Evolutionary conservation across 2,797 vertebrate species (phyloP).

Genomic region (Heliangelus exortis): DNA sequence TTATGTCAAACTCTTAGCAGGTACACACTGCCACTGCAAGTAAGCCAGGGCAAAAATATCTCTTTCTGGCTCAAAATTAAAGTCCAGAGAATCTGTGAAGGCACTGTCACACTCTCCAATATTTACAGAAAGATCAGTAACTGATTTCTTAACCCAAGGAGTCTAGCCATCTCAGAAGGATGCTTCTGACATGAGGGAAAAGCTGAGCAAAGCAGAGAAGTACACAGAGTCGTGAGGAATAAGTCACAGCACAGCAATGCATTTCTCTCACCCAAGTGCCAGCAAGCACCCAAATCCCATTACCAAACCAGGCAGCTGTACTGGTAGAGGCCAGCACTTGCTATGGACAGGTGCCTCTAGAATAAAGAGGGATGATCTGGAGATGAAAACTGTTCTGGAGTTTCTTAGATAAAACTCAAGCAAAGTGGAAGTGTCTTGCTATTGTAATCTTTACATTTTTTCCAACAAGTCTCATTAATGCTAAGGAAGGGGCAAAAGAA

Average conservation of each 20-base stretch:
- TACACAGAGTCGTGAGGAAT: neutral
- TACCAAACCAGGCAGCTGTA: neutral
- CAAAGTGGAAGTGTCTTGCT: too few species aligned
- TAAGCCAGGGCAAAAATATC: neutral
- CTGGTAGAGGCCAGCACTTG: neutral
- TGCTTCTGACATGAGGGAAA: neutral
- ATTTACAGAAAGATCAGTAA: neutral
- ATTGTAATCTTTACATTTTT: neutral
- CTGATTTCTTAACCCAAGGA: neutral
- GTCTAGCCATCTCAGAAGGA: neutral
- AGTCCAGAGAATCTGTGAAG: neutral
- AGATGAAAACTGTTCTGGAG: neutral
- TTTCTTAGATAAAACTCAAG: neutral
- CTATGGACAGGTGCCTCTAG: neutral
- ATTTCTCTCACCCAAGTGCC: neutral
- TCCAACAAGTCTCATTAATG: neutral
- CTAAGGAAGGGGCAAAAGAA: slow-evolving; percentile 14
- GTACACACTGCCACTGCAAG: neutral
- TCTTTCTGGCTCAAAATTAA: neutral
- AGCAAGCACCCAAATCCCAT: neutral
- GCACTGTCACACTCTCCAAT: neutral
- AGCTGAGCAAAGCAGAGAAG: neutral
- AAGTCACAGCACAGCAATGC: neutral
- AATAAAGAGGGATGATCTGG: neutral
- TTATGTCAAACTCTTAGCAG: neutral